Evolutionary conservation across 2,797 vertebrate genomes (phyloP).

Genomic region (Mergus octosetaceus): DNA sequence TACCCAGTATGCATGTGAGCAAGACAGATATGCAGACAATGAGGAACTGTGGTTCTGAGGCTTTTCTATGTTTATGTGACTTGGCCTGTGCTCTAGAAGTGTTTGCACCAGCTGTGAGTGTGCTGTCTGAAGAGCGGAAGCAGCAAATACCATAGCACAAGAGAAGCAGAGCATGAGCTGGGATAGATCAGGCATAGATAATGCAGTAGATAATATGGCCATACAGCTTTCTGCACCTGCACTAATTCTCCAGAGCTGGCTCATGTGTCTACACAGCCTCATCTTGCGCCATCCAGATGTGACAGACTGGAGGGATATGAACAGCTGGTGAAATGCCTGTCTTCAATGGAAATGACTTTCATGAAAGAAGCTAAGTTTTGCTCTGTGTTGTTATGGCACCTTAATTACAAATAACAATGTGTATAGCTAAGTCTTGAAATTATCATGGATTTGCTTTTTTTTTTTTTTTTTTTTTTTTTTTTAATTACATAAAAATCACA

Average conservation of each 20-base stretch:
- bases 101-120: background rate
- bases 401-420: background rate
- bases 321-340: background rate
- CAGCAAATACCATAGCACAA: accelerated
- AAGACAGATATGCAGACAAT: background rate
- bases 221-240: background rate
- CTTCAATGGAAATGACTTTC: background rate
- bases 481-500: background rate
- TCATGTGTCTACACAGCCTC: background rate
- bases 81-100: background rate
- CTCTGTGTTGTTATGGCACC: background rate
- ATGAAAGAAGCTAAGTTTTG: background rate
- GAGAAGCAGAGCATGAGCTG: background rate
- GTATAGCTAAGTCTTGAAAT: background rate
- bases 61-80: background rate
- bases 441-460: background rate
- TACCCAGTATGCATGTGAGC: background rate
- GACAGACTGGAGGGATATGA: background rate
- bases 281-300: background rate
- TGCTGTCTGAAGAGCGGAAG: background rate
- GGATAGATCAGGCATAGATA: background rate
- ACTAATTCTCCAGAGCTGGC: background rate
- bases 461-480: background rate
- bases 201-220: background rate
- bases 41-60: background rate